Conservation (phyloP, 1,140 invertebrate species). For the Lordiphosa stackelbergi region DNA sequence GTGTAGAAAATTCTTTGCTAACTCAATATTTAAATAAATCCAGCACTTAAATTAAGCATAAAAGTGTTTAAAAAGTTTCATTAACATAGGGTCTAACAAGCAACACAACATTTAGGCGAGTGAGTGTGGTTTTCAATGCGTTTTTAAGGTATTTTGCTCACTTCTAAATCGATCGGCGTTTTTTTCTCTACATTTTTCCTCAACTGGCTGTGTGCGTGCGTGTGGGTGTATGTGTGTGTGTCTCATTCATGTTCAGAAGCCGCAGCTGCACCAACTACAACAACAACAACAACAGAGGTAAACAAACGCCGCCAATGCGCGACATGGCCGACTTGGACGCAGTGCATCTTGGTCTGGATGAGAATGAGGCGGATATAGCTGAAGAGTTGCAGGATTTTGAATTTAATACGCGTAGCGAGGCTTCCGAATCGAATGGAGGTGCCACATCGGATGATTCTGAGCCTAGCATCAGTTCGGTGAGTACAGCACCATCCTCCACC, state of each 20-base stretch:
- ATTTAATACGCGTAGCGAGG: slow-evolving; percentile 87
- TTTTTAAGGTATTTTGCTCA: slow-evolving; percentile 31
- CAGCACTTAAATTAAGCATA: slow-evolving; percentile 12
- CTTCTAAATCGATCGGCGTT: slow-evolving; percentile 64
- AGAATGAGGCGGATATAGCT: slow-evolving; percentile 84
- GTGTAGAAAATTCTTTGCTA: slow-evolving; percentile 16
- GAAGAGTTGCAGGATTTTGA: slow-evolving; percentile 84
- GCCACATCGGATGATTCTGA: slow-evolving; percentile 82
- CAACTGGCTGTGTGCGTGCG: slow-evolving; percentile 18
- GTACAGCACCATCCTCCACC: slow-evolving; percentile 80
- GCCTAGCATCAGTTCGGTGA: slow-evolving; percentile 86
- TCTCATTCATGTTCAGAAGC: slow-evolving; percentile 17
- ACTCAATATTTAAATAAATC: slow-evolving; percentile 26
- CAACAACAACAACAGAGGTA: slow-evolving; percentile 30
- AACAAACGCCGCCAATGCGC: slow-evolving; percentile 67
- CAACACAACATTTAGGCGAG: slow-evolving; percentile 29
- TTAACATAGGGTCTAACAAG: slow-evolving; percentile 22
- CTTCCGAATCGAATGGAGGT: slow-evolving; percentile 80
- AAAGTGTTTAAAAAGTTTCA: slow-evolving; percentile 16
- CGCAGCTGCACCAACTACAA: slow-evolving; percentile 7
- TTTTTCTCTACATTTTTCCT: slow-evolving; percentile 68
- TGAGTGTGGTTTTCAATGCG: slow-evolving; percentile 34
- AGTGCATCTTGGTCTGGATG: slow-evolving; percentile 84
- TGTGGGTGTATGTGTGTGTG: slow-evolving; percentile 28
- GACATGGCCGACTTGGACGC: slow-evolving; percentile 79